These are phyloP conservation scores for Oceanodroma leucorhoa DNA, from an alignment of 2,797 vertebrate genomes.

Conservation along the genomic window DNA sequence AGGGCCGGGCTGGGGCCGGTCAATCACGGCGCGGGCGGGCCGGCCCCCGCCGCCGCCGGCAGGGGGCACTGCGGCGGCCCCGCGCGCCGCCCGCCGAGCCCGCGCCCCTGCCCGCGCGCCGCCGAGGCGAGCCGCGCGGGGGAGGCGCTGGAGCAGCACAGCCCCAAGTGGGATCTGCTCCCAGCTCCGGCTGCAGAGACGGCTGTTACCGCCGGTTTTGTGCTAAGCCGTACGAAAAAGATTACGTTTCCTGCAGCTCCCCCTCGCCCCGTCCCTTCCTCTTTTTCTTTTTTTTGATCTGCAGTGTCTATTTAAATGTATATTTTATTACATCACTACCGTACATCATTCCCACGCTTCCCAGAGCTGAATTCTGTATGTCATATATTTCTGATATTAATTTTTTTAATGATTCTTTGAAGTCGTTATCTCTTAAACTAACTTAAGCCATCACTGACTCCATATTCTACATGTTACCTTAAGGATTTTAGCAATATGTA, in stretches of 20 bases:
- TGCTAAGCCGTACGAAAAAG: background rate
- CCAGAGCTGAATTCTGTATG: background rate
- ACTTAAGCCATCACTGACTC: background rate
- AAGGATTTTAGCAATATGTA: background rate
- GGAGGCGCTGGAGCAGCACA: background rate
- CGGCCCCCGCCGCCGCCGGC: slow-evolving; percentile 79
- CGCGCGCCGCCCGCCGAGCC: background rate
- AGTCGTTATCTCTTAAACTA: background rate
- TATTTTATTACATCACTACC: background rate
- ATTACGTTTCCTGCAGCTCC: background rate
- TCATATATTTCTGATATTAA: background rate
- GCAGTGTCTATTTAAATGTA: background rate
- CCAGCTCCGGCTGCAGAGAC: fast-evolving
- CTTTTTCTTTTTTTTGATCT: background rate
- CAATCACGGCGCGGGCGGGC: slow-evolving; percentile 81
- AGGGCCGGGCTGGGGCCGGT: slow-evolving; percentile 70
- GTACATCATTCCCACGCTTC: background rate
- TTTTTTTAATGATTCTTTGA: background rate
- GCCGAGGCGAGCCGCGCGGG: background rate
- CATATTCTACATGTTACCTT: background rate
- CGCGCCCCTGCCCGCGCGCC: background rate
- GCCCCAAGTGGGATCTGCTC: background rate
- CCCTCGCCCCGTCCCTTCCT: background rate
- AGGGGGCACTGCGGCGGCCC: slow-evolving; percentile 78
- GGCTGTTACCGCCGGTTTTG: background rate